Conservation (phyloP, 2,797 vertebrate genomes). For the Dermochelys coriacea region DNA sequence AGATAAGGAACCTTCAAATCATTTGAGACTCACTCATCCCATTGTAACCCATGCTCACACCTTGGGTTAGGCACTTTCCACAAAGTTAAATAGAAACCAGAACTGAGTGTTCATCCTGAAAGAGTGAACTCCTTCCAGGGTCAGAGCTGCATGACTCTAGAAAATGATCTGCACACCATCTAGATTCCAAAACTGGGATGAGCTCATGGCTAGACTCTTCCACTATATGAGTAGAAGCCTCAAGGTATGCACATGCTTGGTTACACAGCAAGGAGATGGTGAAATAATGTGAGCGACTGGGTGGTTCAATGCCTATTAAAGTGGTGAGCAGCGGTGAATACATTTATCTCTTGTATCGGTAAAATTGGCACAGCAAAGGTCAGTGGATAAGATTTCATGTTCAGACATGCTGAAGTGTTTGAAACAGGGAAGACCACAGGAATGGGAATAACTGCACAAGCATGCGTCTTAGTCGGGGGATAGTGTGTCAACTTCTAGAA, state of each 20-base stretch:
- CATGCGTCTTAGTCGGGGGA: neutral
- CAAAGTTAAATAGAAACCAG: neutral
- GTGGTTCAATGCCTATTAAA: neutral
- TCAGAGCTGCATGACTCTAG: neutral
- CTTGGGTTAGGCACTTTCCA: neutral
- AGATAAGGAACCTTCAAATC: neutral
- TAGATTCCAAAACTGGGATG: neutral
- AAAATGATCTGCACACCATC: neutral
- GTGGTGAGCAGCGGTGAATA: neutral
- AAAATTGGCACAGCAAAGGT: neutral
- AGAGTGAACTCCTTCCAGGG: neutral
- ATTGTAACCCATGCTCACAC: neutral
- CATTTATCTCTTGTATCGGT: neutral
- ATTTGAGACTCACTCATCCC: neutral
- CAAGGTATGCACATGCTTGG: neutral
- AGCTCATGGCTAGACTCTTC: neutral
- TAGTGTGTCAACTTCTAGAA: neutral
- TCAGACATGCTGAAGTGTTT: neutral
- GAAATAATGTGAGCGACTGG: neutral
- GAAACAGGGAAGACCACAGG: neutral
- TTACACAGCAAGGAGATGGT: neutral
- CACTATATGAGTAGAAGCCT: fast-evolving
- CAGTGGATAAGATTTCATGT: neutral
- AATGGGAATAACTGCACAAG: constrained; percentile 16
- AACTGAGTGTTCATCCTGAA: neutral